A percentile compares a stretch with the other conserved stretches of the same genome.
Evolutionary conservation across 2,797 vertebrate genomes (phyloP).

Genomic region (Halcyon leucocephala): DNA sequence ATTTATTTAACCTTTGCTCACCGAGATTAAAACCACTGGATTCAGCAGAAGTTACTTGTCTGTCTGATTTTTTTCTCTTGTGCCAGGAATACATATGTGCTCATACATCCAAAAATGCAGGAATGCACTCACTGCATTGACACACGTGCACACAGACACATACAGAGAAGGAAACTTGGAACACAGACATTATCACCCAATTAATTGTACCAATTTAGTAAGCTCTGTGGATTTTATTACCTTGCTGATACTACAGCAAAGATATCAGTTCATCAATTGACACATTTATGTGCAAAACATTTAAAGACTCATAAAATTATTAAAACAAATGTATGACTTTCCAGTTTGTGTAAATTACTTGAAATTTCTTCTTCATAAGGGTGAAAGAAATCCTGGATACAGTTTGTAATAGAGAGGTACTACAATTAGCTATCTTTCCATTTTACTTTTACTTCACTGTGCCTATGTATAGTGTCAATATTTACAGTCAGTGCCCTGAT

Average conservation of each 20-base stretch:
- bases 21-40: not conserved
- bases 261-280: not conserved
- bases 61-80: not conserved
- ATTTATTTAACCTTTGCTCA: not conserved
- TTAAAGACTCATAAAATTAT: not conserved
- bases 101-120: not conserved
- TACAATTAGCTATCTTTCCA: not conserved
- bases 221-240: not conserved
- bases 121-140: not conserved
- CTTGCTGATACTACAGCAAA: not conserved
- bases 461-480: conserved; percentile 26
- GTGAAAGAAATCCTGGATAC: not conserved
- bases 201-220: not conserved
- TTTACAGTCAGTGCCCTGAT: conserved; percentile 33
- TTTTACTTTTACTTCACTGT: not conserved
- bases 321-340: not conserved
- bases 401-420: not conserved
- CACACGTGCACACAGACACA: not conserved
- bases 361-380: not conserved
- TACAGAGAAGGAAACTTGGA: not conserved
- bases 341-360: not conserved
- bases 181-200: not conserved
- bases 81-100: not conserved
- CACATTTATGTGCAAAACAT: not conserved
- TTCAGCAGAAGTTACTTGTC: not conserved